Evolutionary conservation across 30 jellyfish, hydroid and myxozoan species (phyloP), one percentile per base, ranked within the genome.

Genomic region (Turritopsis rubra): DNA sequence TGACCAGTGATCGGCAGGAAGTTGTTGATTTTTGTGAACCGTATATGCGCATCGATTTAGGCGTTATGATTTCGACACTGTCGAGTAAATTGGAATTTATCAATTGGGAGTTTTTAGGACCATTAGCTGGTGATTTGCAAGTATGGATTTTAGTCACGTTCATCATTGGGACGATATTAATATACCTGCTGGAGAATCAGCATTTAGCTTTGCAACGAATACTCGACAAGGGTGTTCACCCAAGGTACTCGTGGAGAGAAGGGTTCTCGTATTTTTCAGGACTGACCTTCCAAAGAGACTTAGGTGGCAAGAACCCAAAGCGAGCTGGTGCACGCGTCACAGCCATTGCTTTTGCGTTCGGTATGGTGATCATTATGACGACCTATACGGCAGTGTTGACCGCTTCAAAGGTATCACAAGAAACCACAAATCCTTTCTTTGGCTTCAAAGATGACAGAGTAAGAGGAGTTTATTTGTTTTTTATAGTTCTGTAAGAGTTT

Each of bases 381-480:
- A 86, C 97, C 71, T 90, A 90, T 52, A 90, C 97, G 4, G 97
- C 97, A 0, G 86, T 83, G 28, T 82, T 90, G 82, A 90, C 97
- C 5, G 97, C 97, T 23, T 31, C 77, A 21, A 86, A 86, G 29
- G 97, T 90, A 28, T 29, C 53, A 25, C 79, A 76, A 29, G 92
- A 52, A 21, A 87, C 65, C n/a, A 21, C 68, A 9, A 81, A 83
- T 31, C 82, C 81, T 1, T 90, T 90, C 73, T 85, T 52, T 29
- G 97, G 97, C 9, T 25, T 90, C 27, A 77, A 83, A 19, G 97
- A 90, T 66, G 75, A 54, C 22, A 86, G 88, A 93, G 97, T 90
- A 83, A 79, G 91, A 21, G 9, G n/a, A n/a, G n/a, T n/a, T n/a
- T n/a, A n/a, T n/a, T n/a, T n/a, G n/a, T n/a, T n/a, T n/a, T n/a